Base-by-base conservation (phyloP, 1,140 invertebrate species). In the Scaptomyza montana region DNA sequence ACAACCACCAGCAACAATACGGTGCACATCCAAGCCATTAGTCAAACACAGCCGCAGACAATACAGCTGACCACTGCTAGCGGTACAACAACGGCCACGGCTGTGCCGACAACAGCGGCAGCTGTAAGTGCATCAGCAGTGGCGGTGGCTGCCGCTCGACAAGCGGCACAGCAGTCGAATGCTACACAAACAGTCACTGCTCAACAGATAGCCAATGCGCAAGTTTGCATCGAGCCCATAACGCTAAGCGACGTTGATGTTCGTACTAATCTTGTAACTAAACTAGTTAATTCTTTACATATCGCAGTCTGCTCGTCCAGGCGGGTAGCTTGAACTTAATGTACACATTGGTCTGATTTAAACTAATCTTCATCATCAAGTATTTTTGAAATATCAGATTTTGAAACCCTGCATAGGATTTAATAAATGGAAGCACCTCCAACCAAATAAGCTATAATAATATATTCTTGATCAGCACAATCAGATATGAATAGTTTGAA, bases 201-300 rank as follows among this genome's bases (percentile, higher is more conserved):
- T 33, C 93, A 94, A 86, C 93, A 93, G 71, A 93, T 93, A 56
- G 92, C 93, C 71, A 93, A 94, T 90, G 94, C 94, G 87, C 94
- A 95, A 93, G 95, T 96, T 93, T 95, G 95, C 94, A 94, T 95
- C 90, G 94, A 95, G 90, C 94, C 94, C 86, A 93, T 94, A 92
- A 93, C 93, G 69, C 93, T 94, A 84, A 93, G 93, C 81, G 94
- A 95, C 89, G 94, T 95, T 80, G 94, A 95, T 93, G 95, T 95
- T 94, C 92, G 93, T 93, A 93, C 91, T 90, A 87, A 89, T 78
- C 74, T 62, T 73, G 73, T 72, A 61, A 56, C 55, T 60, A 66
- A 72, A 65, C 50, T 8, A 39, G 13, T 54, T 5, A 46, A 13
- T 12, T 21, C 25, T 39, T 50, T 43, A 43, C 46, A n/a, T 12